Conservation (phyloP, 2,888 invertebrate genomes). For the Drosophila ustulata region DNA sequence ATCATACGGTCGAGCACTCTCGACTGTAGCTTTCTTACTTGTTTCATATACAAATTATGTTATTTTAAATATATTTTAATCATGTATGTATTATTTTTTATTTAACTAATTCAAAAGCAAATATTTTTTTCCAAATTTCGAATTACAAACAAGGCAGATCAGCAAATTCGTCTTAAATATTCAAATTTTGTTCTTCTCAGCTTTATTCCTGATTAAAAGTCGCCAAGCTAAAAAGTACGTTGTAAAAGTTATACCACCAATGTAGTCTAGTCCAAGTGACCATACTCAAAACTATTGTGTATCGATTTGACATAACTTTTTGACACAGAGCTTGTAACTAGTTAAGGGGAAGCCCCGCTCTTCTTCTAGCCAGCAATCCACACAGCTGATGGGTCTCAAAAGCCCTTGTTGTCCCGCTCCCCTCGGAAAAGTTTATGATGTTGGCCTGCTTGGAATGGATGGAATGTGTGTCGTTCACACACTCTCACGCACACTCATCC, state of each 20-base stretch:
- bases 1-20: too few relatives aligned
- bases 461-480: conserved; percentile 50
- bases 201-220: neutral
- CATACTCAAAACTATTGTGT: conserved; percentile 17
- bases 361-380: conserved; percentile 31
- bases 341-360: conserved; percentile 23
- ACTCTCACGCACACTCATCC: conserved; percentile 17
- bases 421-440: conserved; percentile 45
- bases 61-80: too few relatives aligned
- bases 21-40: too few relatives aligned
- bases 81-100: too few relatives aligned
- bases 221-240: too few relatives aligned
- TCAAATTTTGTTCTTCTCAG: too few relatives aligned
- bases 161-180: too few relatives aligned
- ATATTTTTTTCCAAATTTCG: too few relatives aligned
- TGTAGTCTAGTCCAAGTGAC: neutral
- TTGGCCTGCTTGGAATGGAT: conserved; percentile 35
- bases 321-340: conserved; percentile 38
- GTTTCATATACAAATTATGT: too few relatives aligned
- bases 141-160: too few relatives aligned
- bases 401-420: conserved; percentile 13
- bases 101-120: too few relatives aligned
- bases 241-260: neutral
- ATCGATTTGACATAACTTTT: conserved; percentile 40
- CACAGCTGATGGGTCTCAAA: conserved; percentile 24